Evolutionary conservation across 2,113 vertebrate genomes (phyloP).

Genomic region (Sakesphorus luctuosus): DNA sequence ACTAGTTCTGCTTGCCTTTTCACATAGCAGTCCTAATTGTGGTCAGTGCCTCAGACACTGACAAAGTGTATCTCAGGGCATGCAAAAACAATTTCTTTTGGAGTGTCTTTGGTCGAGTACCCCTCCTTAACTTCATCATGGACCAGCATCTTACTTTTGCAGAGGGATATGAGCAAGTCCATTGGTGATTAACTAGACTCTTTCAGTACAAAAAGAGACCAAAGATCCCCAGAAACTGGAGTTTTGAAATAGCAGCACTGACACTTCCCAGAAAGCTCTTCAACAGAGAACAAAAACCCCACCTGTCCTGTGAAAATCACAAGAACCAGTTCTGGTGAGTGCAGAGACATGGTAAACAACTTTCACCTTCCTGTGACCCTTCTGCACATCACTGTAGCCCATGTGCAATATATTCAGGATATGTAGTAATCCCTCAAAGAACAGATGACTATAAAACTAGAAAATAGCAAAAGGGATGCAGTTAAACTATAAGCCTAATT

Average conservation of each 20-base stretch:
- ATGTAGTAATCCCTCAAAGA: not conserved
- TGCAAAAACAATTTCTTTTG: not conserved
- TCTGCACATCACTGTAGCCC: not conserved
- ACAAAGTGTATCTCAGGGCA: not conserved
- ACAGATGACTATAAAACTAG: constrained; percentile 16
- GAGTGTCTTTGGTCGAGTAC: not conserved
- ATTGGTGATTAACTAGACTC: not conserved
- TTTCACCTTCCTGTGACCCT: constrained; percentile 49
- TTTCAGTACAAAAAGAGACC: not conserved
- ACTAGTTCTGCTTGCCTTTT: not conserved
- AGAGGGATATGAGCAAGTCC: not conserved
- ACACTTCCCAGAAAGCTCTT: not conserved
- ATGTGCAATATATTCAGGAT: constrained; percentile 10
- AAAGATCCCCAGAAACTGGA: not conserved
- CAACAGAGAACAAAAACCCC: not conserved
- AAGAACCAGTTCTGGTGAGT: constrained; percentile 17
- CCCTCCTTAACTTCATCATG: not conserved
- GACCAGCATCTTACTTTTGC: not conserved
- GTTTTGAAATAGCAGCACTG: not conserved
- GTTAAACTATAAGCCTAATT: constrained; percentile 2
- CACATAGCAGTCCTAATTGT: not conserved
- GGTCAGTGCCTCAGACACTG: not conserved
- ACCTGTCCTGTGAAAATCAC: not conserved
- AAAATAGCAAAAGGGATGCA: constrained; percentile 18
- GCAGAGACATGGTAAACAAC: not conserved